phyloP scores from a whole-genome alignment of 1,140 invertebrate species.

The Heliconius hewitsoni region DNA sequence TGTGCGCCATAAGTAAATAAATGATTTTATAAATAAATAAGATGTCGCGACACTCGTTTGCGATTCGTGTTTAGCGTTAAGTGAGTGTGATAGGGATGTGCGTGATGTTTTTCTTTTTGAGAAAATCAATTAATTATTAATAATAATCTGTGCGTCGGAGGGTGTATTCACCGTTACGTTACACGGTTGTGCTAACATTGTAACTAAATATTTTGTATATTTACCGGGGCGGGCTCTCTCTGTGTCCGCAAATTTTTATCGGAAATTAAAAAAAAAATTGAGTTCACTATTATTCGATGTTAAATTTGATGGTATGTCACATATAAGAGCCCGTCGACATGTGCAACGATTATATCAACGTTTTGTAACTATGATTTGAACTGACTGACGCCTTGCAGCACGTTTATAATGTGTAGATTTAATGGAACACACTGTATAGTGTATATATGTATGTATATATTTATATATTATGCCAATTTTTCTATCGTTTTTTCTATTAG shows the following conservation, averaged over 20 bases:
- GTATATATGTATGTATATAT: conserved; percentile 10
- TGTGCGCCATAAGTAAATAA: conserved; percentile 54
- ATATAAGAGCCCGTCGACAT: not conserved
- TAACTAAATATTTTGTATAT: conserved; percentile 14
- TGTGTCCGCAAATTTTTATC: not conserved
- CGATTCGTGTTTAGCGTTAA: conserved; percentile 19
- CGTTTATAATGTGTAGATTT: not conserved
- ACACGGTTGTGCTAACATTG: conserved; percentile 25
- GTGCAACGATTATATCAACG: conserved; percentile 11
- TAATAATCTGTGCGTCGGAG: conserved; percentile 13
- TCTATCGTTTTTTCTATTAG: not conserved
- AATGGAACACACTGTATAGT: conserved; percentile 4
- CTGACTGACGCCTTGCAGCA: conserved; percentile 7
- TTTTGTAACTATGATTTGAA: conserved; percentile 7
- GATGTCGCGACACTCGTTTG: conserved; percentile 27
- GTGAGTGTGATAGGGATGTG: not conserved
- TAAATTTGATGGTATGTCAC: not conserved
- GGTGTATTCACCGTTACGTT: conserved; percentile 34
- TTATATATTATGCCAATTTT: conserved; percentile 2
- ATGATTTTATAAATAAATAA: conserved; percentile 34
- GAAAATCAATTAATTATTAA: conserved; percentile 23
- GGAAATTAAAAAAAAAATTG: not conserved
- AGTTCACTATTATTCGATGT: not conserved
- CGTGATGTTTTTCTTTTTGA: conserved; percentile 21
- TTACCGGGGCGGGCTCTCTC: conserved; percentile 2